phyloP scores from a whole-genome alignment of 2,888 invertebrate species.

The Caenorhabditis macrosperma region DNA sequence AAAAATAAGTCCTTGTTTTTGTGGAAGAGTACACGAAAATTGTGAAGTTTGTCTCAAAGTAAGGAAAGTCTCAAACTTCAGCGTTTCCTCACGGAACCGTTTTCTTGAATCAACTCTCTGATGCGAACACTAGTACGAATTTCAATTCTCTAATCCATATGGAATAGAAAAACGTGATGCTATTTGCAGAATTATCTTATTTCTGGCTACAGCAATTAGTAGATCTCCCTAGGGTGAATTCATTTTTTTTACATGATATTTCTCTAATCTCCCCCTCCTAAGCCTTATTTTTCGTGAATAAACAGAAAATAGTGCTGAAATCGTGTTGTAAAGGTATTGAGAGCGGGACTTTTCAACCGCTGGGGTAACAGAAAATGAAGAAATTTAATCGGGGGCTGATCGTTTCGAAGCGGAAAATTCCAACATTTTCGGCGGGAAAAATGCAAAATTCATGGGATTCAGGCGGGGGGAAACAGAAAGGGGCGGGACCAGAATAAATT shows the following conservation, averaged over 20 bases:
- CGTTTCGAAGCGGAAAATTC: background rate
- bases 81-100: too few species aligned
- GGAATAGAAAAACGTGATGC: too few species aligned
- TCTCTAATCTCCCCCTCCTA: background rate
- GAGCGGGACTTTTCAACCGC: slow-evolving; percentile 2
- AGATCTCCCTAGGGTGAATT: background rate
- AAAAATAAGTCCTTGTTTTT: too few species aligned
- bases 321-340: background rate
- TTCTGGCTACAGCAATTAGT: too few species aligned
- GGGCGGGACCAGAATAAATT: slow-evolving; percentile 1
- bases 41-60: too few species aligned
- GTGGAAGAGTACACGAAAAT: too few species aligned
- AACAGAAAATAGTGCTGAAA: background rate
- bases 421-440: background rate
- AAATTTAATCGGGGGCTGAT: background rate
- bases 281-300: background rate
- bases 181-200: too few species aligned
- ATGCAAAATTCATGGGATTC: slow-evolving; percentile 2
- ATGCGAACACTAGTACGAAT: too few species aligned
- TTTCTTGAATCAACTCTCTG: too few species aligned
- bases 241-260: background rate
- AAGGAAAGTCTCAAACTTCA: too few species aligned
- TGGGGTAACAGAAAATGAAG: background rate
- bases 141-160: too few species aligned
- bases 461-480: background rate